Evolutionary conservation across 1,140 invertebrate genomes (phyloP), one percentile per base, ranked within the genome.

Genomic region (Bombus fervidus): DNA sequence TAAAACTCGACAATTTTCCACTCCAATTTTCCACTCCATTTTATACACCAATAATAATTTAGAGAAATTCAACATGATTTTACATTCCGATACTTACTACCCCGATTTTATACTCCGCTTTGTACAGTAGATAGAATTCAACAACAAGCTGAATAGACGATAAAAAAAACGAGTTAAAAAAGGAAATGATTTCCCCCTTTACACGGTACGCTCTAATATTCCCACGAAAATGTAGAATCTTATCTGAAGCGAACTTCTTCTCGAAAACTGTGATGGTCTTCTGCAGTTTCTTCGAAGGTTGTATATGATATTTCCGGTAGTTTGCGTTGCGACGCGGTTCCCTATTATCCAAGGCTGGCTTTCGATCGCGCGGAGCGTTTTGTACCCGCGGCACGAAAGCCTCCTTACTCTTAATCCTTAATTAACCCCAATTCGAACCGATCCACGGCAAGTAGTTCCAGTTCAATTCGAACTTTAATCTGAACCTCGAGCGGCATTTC

Each of bases 371-470:
- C 28, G 13, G 10, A 62, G 28, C 12, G 28, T 59, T 79, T 72
- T 68, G 83, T 79, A 84, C 22, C 47, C 75, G 39, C 31, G 66
- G 83, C 83, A 86, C 77, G 81, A 81, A 87, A 81, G 81, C 81
- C 69, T 89, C 68, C 87, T 81, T 78, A 41, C 80, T 89, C 88
- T 86, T 90, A 90, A 90, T 90, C 89, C 89, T 90, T 90, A 90
- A 90, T 90, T 90, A 90, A 90, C 89, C 86, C 78, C 80, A 78
- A 88, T 90, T 88, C 89, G 75, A 88, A 74, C 80, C 86, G 82
- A 90, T 90, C 82, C 68, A 76, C 37, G 66, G 31, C 79, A 83
- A 90, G 77, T 76, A 81, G 75, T 86, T 81, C 81, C 87, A 66
- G 72, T 77, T 83, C 84, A 76, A 89, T 80, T 81, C 89, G 74